Conservation (phyloP, 2,888 invertebrate species). For the Aricia artaxerxes region DNA sequence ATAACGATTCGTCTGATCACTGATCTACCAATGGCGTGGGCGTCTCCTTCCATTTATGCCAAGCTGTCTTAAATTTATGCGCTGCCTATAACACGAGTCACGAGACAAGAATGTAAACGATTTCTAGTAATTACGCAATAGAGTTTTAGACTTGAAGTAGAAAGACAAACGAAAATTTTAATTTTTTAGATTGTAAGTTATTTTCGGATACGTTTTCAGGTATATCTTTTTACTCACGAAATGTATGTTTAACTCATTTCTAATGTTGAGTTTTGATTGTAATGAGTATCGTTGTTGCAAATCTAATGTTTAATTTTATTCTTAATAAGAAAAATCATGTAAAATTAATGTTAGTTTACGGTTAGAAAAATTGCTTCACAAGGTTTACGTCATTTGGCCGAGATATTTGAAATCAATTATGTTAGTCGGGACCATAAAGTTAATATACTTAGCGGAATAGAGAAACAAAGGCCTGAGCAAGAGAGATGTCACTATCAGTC, state of each 20-base stretch:
- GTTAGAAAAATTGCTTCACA: too few species aligned
- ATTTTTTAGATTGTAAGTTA: conserved; percentile 18
- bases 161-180: not conserved
- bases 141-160: not conserved
- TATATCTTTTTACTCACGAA: conserved; percentile 17
- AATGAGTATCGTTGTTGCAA: conserved; percentile 4
- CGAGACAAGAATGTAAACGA: not conserved
- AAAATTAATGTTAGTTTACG: too few species aligned
- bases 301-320: not conserved
- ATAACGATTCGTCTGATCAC: too few species aligned
- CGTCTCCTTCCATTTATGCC: too few species aligned
- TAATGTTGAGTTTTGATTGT: conserved; percentile 12
- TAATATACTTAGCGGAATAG: too few species aligned
- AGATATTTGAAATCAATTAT: too few species aligned
- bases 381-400: too few species aligned
- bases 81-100: not conserved
- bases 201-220: conserved; percentile 26
- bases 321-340: not conserved
- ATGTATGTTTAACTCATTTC: not conserved
- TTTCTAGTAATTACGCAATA: not conserved
- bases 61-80: too few species aligned
- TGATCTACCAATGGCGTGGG: too few species aligned
- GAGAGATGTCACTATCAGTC: too few species aligned
- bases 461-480: too few species aligned
- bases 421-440: too few species aligned